Conservation (phyloP, 1,140 invertebrate species). For the Anastrepha obliqua region DNA sequence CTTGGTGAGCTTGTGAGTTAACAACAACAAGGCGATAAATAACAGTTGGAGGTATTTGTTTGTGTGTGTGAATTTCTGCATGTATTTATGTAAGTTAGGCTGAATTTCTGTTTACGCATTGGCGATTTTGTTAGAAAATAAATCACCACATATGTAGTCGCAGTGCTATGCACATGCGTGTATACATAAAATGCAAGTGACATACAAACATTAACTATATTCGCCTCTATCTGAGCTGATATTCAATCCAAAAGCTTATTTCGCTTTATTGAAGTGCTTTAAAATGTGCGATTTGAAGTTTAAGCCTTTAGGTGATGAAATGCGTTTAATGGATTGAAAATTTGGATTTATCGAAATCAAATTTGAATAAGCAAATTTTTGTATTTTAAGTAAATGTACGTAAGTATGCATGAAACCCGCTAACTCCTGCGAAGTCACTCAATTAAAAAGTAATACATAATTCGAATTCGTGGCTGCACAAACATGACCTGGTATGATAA, state of each 20-base stretch:
- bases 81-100: not conserved
- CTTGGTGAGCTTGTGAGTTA: not conserved
- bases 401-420: too few relatives aligned
- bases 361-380: not conserved
- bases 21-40: not conserved
- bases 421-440: too few relatives aligned
- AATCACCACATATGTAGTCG: not conserved
- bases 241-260: not conserved
- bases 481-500: too few relatives aligned
- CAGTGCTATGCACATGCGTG: not conserved
- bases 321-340: not conserved
- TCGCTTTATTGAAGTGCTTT: not conserved
- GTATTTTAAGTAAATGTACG: too few relatives aligned
- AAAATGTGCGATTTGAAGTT: not conserved
- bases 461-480: too few relatives aligned
- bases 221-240: not conserved
- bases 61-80: not conserved
- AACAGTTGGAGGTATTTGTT: not conserved
- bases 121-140: not conserved
- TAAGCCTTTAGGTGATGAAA: not conserved
- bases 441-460: too few relatives aligned
- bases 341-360: not conserved
- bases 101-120: not conserved
- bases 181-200: not conserved
- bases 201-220: not conserved